Percentiles rank a stretch among this genome's conserved stretches.
These are phyloP conservation scores for Halcyon chelicuti DNA, from an alignment of 2,797 vertebrate species.

Conservation along the genomic window DNA sequence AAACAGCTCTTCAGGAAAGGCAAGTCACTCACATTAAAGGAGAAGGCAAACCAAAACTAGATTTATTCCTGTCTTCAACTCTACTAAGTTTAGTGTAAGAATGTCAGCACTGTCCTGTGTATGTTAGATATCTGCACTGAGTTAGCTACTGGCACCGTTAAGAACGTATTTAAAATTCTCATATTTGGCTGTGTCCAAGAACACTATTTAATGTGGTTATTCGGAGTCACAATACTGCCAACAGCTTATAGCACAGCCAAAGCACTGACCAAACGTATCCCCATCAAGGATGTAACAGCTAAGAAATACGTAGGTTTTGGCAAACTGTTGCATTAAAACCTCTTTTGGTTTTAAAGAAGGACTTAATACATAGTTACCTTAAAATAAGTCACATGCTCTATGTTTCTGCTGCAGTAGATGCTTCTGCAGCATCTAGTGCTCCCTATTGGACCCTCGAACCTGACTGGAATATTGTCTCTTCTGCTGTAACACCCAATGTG, in stretches of 20 bases:
- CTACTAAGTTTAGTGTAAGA: not conserved
- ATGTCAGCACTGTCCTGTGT: not conserved
- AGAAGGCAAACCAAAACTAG: not conserved
- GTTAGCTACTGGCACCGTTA: not conserved
- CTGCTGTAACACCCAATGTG: not conserved
- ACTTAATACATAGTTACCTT: not conserved
- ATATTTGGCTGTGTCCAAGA: not conserved
- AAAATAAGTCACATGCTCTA: not conserved
- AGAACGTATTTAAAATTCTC: not conserved
- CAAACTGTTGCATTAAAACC: not conserved
- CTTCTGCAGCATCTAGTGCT: not conserved
- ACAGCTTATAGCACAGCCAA: not conserved
- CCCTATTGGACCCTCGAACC: not conserved
- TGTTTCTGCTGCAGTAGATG: not conserved
- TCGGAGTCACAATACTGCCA: not conserved
- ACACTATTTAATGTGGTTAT: not conserved
- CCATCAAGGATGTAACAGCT: not conserved
- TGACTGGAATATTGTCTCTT: not conserved
- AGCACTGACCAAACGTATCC: not conserved
- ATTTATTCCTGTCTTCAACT: not conserved
- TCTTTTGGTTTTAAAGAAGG: not conserved
- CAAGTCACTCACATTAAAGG: not conserved
- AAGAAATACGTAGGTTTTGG: not conserved
- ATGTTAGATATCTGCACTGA: not conserved
- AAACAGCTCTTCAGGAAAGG: not conserved